These are phyloP conservation scores for Cherax destructor DNA, from an alignment of 1,140 invertebrate genomes.

Conservation along the genomic window DNA sequence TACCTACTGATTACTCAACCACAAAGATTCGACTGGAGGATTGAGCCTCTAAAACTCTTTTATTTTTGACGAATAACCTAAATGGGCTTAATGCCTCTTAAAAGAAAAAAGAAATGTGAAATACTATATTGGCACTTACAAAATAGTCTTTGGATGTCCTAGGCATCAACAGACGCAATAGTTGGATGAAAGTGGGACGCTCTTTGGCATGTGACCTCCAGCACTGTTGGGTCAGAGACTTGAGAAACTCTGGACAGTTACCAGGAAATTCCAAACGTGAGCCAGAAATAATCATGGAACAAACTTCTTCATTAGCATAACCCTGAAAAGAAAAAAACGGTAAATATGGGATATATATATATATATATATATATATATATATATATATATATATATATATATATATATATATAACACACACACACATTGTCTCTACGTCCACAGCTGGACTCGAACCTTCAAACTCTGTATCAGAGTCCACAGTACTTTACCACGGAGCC, in stretches of 20 bases:
- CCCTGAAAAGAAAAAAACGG: conserved; percentile 19
- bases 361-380: no score
- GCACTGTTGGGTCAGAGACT: conserved; percentile 32
- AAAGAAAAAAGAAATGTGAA: not conserved
- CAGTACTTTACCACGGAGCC: no score
- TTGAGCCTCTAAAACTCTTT: no score
- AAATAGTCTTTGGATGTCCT: conserved; percentile 4
- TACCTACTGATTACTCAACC: no score
- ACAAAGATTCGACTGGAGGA: no score
- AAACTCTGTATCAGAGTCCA: no score
- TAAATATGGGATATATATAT: no score
- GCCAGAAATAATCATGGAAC: not conserved
- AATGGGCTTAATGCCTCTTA: not conserved
- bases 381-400: no score
- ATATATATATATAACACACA: no score
- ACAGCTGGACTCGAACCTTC: no score
- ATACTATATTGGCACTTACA: conserved; percentile 4
- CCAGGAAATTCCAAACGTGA: conserved; percentile 20
- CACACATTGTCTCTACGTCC: no score
- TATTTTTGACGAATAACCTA: no score
- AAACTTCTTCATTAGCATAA: not conserved
- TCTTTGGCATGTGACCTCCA: conserved; percentile 19
- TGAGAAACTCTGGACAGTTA: conserved; percentile 24
- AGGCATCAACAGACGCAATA: conserved; percentile 34
- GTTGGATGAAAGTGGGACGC: conserved; percentile 48